Evolutionary conservation across 2,797 vertebrate genomes (phyloP), one percentile per base, ranked within the genome.

Genomic region (Anabacerthia variegaticeps): DNA sequence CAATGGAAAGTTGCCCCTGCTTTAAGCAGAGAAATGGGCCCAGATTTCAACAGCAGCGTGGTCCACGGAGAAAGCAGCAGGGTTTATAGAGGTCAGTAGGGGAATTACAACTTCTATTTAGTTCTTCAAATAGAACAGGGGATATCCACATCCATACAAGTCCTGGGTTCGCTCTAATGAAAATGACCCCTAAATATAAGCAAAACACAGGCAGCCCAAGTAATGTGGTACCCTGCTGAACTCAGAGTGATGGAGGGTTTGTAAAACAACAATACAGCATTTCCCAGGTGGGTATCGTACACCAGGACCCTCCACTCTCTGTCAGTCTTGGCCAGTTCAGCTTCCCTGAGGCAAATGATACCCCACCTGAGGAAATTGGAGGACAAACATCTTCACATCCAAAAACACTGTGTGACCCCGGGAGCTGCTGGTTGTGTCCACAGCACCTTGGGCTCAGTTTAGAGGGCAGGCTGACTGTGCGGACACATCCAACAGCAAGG

Each of bases 331-430:
- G 16, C n/a, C 67, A 55, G 24, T 73, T 92, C 55, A 66, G 0
- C 36, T 51, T 79, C 27, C 15, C 39, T 34, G 22, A 51, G 43
- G 59, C 14, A 4, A 48, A 66, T 13, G 55, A 82, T 54, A 28
- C 58, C 32, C 17, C 26, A 55, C 23, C n/a, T 4, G 20, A 79
- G 55, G 39, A 87, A 85, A 66, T 6, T 13, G 48, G 56, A 69
- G 21, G 12, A 77, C 36, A 74, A 59, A 67, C 8, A 13, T 22
- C 43, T 54, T 28, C 55, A 52, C 56, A 81, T 66, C 32, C 54
- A 89, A 56, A 85, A 74, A 3, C 0, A 0, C 2, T 56, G 16
- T 34, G 39, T 48, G 80, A 43, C 17, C 32, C 56, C 19, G 18
- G 41, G 36, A 67, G 77, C n/a, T 5, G 3, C 69, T 54, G 41